Evolutionary conservation across 1,140 invertebrate species (phyloP), one percentile per base, ranked within the genome.

Genomic region (Yoshiicerus persimilis): DNA sequence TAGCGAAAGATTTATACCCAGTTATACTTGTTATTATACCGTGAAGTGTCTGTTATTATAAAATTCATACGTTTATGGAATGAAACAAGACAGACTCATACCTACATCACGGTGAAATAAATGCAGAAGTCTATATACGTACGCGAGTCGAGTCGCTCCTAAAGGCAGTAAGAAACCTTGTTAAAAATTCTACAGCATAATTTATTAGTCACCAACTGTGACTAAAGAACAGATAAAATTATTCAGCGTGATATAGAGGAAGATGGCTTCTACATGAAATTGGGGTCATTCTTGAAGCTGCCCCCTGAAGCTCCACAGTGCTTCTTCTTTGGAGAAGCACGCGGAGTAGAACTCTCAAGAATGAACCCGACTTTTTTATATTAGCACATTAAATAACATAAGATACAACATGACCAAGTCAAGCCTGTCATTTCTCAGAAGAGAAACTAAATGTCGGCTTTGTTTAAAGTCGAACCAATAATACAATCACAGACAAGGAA

Each of bases 151-250:
- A 32, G 47, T 25, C 38, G 36, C 23, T 84, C 83, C 38, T 47
- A 47, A 84, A 84, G 39, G 75, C 75, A 80, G 38, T 80, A 80
- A 80, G 75, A 36, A 36, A 75, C 86, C 84, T 86, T 66, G n/a
- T 87, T 64, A 86, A 88, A 83, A 64, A 86, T 87, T 87, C 75
- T 62, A 34, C 20, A 38, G 86, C 83, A 86, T 87, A 89, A 89
- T 89, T 89, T 89, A 89, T 89, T 89, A 87, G 88, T 89, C 75
- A 89, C 88, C 88, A 89, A 77, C 85, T 89, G 88, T 84, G 87
- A 86, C 62, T 66, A 38, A 62, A 84, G 87, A 87, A 36, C 62
- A 87, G 39, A 87, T 87, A 70, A 87, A 87, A 87, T 87, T 87
- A 84, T 87, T 87, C 39, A 84, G 75, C 87, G 47, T 87, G 30